Conservation (phyloP, 2,888 invertebrate genomes). For the Luperina testacea region DNA sequence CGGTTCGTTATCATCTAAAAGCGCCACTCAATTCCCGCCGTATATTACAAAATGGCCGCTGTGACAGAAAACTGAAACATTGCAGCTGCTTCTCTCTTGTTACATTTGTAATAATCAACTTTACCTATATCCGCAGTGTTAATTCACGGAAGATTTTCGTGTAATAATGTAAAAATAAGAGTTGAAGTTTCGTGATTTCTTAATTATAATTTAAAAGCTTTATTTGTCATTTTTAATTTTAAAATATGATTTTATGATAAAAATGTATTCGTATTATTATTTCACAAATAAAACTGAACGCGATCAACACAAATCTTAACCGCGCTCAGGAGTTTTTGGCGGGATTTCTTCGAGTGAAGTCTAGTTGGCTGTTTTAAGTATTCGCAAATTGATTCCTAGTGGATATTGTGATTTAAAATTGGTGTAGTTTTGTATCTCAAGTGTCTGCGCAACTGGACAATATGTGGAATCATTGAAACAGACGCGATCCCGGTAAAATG, state of each 20-base stretch:
- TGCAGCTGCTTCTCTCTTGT: slow-evolving; percentile 33
- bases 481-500: no score
- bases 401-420: no score
- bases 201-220: not conserved
- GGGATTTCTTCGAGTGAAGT: no score
- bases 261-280: not conserved
- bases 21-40: slow-evolving; percentile 18
- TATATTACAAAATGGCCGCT: slow-evolving; percentile 40
- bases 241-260: not conserved
- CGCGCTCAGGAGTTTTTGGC: no score
- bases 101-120: slow-evolving; percentile 28
- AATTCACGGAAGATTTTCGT: not conserved
- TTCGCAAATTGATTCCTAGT: no score
- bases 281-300: not conserved
- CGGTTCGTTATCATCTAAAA: slow-evolving; percentile 6
- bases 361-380: no score
- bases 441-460: no score
- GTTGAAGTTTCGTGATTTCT: not conserved
- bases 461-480: no score
- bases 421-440: no score
- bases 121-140: not conserved
- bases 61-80: slow-evolving; percentile 23
- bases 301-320: not conserved
- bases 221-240: not conserved
- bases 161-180: not conserved